Evolutionary conservation across 2,113 vertebrate species (phyloP), one percentile per base, ranked within the genome.

Genomic region (Oreochromis niloticus): DNA sequence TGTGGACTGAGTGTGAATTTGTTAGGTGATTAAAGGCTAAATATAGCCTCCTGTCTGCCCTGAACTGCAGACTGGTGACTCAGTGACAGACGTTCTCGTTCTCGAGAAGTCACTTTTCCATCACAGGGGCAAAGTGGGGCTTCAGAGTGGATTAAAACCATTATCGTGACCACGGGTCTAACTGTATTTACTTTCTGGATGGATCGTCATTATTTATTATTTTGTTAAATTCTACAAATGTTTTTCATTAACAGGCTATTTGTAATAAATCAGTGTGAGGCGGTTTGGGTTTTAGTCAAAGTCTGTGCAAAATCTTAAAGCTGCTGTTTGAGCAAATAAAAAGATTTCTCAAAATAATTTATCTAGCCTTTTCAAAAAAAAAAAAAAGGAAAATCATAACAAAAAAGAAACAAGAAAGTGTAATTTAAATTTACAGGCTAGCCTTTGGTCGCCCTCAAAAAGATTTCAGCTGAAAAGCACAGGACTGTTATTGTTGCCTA

Each of bases 21-120:
- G 95, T 95, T 89, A 86, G 93, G 93, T 95, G 96, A 97, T 96
- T 96, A 95, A 94, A 93, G 86, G 88, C 94, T 97, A 97, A 96
- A 96, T 94, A 93, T 97, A 96, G 81, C 89, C 71, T 71, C 57
- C 85, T 89, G 90, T 92, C 93, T 92, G 86, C 92, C 86, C 82
- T 4, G 54, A 66, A 85, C 88, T 89, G 90, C 4, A 84, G 91
- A 86, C 87, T 41, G 81, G 86, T 88, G 90, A 89, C 90, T 88
- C 92, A 27, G 7, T 2, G 84, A 79, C 94, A 82, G 85, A 86
- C 75, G 12, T 19, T 57, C 80, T 79, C 68, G 55, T 22, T 90
- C 89, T 85, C 27, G 4, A 36, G 80, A 41, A 41, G 88, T 86
- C 36, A 8, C 85, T 88, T 89, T 89, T 90, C 91, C 89, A 91